Conservation (phyloP, 1,140 invertebrate genomes). For the Rhyacophila brunnea region DNA sequence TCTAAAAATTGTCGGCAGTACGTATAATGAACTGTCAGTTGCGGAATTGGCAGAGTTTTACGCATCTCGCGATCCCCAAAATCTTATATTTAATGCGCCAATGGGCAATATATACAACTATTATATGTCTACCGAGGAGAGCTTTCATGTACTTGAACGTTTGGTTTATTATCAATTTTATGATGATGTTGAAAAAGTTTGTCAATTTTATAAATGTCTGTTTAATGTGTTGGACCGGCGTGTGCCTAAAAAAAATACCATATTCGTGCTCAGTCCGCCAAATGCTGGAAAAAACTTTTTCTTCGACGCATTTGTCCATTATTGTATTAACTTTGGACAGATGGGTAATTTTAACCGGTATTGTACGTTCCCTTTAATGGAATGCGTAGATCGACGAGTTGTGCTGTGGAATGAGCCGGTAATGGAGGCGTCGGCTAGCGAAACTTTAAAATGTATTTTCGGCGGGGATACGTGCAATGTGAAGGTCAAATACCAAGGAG, state of each 20-base stretch:
- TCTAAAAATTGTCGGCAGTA: not conserved
- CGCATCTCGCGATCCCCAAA: not conserved
- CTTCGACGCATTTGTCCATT: slow-evolving; percentile 16
- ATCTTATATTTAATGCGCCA: not conserved
- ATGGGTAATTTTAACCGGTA: slow-evolving; percentile 42
- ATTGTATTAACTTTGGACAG: slow-evolving; percentile 37
- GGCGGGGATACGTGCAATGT: too few species aligned
- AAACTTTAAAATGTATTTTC: slow-evolving; percentile 33
- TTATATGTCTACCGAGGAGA: not conserved
- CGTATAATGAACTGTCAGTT: not conserved
- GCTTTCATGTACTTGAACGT: not conserved
- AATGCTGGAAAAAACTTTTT: slow-evolving; percentile 33
- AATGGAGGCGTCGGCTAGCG: slow-evolving; percentile 27
- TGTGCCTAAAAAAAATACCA: slow-evolving; percentile 30
- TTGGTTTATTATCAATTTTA: not conserved
- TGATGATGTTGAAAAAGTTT: not conserved
- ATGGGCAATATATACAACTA: not conserved
- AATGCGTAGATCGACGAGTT: slow-evolving; percentile 37
- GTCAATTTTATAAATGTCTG: not conserved
- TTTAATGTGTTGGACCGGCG: slow-evolving; percentile 15
- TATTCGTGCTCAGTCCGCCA: slow-evolving; percentile 19
- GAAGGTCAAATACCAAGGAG: too few species aligned
- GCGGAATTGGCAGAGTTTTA: not conserved
- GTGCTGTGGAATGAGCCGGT: slow-evolving; percentile 40
- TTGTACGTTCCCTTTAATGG: slow-evolving; percentile 39